phyloP scores from a whole-genome alignment of 2,888 invertebrate genomes.

The Hirtodrosophila cameraria region DNA sequence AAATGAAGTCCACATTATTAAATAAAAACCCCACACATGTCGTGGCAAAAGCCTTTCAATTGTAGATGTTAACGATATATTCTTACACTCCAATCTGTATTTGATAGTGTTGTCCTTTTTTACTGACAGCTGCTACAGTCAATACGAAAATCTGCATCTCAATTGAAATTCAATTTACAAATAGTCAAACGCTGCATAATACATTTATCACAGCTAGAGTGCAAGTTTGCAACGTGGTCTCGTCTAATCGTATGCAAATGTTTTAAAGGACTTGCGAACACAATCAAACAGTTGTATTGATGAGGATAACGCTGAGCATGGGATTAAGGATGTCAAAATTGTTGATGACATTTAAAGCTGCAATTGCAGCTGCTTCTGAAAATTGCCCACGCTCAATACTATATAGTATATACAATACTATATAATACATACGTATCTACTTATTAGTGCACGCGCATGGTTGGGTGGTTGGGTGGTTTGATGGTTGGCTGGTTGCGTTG shows the following conservation, averaged over 20 bases:
- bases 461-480: no score
- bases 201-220: neutral
- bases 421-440: no score
- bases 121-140: neutral
- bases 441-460: no score
- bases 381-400: no score
- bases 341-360: conserved; percentile 5
- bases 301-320: neutral
- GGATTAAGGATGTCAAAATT: neutral
- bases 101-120: neutral
- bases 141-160: no score
- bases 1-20: no score
- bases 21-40: neutral
- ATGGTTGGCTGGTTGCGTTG: no score
- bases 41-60: no score
- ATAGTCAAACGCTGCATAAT: neutral
- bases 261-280: neutral
- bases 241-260: neutral
- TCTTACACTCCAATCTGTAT: no score
- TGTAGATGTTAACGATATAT: no score
- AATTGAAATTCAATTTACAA: neutral
- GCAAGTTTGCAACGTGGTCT: neutral
- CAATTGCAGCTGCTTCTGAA: no score
- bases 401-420: no score
- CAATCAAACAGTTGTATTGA: neutral